Percentiles rank a stretch among this genome's conserved stretches.
These are phyloP conservation scores for Holothuria glaberrima DNA, from an alignment of 35 echinoderm and acorn worm species.

Conservation along the genomic window DNA sequence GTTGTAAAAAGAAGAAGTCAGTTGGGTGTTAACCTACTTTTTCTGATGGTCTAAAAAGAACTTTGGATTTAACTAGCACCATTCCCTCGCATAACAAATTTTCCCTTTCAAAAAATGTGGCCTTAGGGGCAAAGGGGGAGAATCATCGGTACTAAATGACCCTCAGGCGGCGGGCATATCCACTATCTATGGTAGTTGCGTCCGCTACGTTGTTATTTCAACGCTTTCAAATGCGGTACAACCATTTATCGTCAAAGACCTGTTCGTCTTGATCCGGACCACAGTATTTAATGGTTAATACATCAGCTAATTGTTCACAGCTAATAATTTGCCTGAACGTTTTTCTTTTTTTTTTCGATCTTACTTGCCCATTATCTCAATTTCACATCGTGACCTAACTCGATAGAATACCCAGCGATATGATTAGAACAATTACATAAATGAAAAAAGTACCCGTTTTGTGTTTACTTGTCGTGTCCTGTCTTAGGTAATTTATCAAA, in stretches of 20 bases:
- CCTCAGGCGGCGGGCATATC: neutral
- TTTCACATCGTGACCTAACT: no score
- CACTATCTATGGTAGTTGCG: neutral
- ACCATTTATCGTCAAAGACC: neutral
- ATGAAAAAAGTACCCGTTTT: slow-evolving; percentile 12
- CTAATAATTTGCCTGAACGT: neutral
- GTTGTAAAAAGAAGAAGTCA: slow-evolving; percentile 12
- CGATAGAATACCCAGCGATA: no score
- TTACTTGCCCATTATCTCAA: no score
- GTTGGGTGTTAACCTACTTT: slow-evolving; percentile 37
- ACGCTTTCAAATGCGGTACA: neutral
- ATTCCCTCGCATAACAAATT: slow-evolving; percentile 32
- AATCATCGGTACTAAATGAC: slow-evolving; percentile 15
- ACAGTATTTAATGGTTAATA: neutral
- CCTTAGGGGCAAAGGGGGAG: neutral
- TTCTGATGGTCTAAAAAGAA: neutral
- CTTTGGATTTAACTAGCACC: slow-evolving; percentile 2
- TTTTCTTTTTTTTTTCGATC: no score
- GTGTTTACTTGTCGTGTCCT: slow-evolving; percentile 5
- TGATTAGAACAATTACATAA: slow-evolving; percentile 19
- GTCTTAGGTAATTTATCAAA: slow-evolving; percentile 21
- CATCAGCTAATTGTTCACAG: slow-evolving; percentile 36
- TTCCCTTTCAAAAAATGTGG: neutral
- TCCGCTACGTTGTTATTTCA: slow-evolving; percentile 24
- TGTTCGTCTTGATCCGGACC: no score